Evolutionary conservation across 1,140 invertebrate species (phyloP).

Genomic region (Macrostomum lignano): DNA sequence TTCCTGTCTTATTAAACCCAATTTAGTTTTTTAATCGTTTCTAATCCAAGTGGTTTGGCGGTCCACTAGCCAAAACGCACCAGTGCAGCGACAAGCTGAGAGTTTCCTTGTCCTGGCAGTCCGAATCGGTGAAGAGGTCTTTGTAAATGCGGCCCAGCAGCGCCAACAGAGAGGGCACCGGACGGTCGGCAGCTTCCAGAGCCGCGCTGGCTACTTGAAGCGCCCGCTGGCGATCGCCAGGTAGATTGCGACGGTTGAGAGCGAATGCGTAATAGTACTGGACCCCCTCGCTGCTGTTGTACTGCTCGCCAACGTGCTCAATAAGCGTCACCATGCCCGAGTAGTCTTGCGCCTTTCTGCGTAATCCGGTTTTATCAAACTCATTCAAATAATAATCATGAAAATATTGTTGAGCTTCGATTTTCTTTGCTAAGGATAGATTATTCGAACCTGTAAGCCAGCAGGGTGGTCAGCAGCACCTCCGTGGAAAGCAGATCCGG

Average conservation of each 20-base stretch:
- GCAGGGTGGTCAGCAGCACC: slow-evolving; percentile 63
- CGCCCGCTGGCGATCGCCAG: slow-evolving; percentile 73
- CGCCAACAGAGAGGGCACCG: slow-evolving; percentile 75
- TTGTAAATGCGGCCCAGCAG: slow-evolving; percentile 92
- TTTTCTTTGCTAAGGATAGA: too few species aligned
- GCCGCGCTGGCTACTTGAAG: slow-evolving; percentile 43
- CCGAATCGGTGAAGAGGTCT: slow-evolving; percentile 84
- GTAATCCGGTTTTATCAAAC: too few species aligned
- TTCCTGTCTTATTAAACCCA: too few species aligned
- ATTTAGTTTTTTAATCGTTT: too few species aligned
- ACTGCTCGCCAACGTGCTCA: slow-evolving; percentile 54
- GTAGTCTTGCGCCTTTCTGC: too few species aligned
- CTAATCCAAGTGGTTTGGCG: too few species aligned
- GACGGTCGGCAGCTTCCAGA: slow-evolving; percentile 10
- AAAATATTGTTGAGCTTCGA: too few species aligned
- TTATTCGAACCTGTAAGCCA: slow-evolving; percentile 59
- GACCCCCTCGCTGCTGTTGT: slow-evolving; percentile 59
- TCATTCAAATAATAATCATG: too few species aligned
- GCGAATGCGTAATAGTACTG: slow-evolving; percentile 82
- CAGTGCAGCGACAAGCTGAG: too few species aligned
- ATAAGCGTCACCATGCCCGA: too few species aligned
- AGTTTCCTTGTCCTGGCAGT: slow-evolving; percentile 57
- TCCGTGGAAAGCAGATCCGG: slow-evolving; percentile 77
- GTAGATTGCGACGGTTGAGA: slow-evolving; percentile 64
- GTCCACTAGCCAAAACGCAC: too few species aligned